A percentile compares a stretch with the other conserved stretches of the same genome.
Conservation (phyloP, 2,888 invertebrate species). For the Tachina fera region DNA sequence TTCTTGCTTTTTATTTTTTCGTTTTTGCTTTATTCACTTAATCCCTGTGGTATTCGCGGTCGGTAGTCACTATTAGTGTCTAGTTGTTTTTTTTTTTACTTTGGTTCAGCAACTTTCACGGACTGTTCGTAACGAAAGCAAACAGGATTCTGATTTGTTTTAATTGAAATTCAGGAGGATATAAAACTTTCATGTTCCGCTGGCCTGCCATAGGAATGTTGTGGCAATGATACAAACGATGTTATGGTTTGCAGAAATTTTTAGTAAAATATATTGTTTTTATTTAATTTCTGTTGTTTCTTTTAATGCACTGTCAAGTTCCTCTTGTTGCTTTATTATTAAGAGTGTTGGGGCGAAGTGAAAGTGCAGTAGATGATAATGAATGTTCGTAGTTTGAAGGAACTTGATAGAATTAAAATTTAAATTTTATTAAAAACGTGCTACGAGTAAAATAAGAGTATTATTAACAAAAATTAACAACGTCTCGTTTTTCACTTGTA, state of each 20-base stretch:
- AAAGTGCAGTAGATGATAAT: constrained; percentile 30
- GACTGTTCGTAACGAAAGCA: constrained; percentile 78
- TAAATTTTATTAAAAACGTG: not conserved
- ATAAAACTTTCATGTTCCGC: constrained; percentile 39
- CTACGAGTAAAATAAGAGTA: not conserved
- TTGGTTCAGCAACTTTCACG: constrained; percentile 63
- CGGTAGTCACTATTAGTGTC: constrained; percentile 59
- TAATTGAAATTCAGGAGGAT: constrained; percentile 68
- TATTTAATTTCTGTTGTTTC: not conserved
- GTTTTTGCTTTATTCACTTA: constrained; percentile 57
- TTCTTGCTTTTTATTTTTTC: constrained; percentile 32
- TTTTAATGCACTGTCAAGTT: constrained; percentile 9
- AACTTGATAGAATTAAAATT: not conserved
- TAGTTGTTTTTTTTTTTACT: constrained; percentile 27
- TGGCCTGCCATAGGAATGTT: constrained; percentile 53
- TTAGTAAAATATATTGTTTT: constrained; percentile 33
- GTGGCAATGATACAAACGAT: constrained; percentile 52
- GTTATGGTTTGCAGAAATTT: constrained; percentile 42
- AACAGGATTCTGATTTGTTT: constrained; percentile 77
- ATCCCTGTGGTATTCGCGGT: constrained; percentile 45
- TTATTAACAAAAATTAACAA: not conserved
- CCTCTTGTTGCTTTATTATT: constrained; percentile 4
- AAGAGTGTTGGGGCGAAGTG: constrained; percentile 25
- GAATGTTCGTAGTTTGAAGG: not conserved
- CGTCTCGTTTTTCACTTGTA: not conserved